phyloP scores from a whole-genome alignment of 2,113 vertebrate genomes.

The human (Homo sapiens) region GRCh38 chrX:18729501-18730000 shows the following conservation, averaged over 20 bases:
- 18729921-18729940: conserved; percentile 27
- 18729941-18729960: background rate
- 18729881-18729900: conserved; percentile 46
- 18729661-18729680: background rate
- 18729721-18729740: background rate
- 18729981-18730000: conserved; percentile 15
- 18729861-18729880: conserved; percentile 24
- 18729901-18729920: background rate
- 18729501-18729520: background rate
- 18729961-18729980: background rate
- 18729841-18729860: background rate
- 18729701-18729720: background rate
- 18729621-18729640: background rate
- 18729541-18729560: background rate
- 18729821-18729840: background rate
- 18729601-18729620: background rate
- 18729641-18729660: background rate
- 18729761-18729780: background rate
- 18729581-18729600: background rate
- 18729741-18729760: background rate
- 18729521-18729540: background rate
- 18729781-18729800: background rate
- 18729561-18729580: background rate
- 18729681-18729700: background rate
- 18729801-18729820: background rate